Percentiles rank a stretch among this genome's conserved stretches.
phyloP scores from a whole-genome alignment of 1,140 invertebrate genomes.

The Anastrepha obliqua region DNA sequence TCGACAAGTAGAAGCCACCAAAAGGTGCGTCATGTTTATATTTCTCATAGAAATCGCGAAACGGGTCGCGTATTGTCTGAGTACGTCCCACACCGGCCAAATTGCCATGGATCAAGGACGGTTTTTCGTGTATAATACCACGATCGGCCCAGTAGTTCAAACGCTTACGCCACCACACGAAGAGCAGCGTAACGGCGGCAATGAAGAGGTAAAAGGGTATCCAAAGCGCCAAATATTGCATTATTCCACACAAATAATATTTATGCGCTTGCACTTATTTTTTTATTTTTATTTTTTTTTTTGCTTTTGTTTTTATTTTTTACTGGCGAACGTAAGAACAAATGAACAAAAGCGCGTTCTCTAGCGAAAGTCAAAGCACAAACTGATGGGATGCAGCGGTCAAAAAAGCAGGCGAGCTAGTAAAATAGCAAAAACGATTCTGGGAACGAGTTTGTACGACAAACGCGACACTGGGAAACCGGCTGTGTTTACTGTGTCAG shows the following conservation, averaged over 20 bases:
- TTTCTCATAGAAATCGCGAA: constrained; percentile 57
- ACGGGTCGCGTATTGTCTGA: constrained; percentile 58
- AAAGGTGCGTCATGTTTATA: constrained; percentile 62
- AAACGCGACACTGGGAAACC: background rate
- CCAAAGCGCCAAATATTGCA: constrained; percentile 4
- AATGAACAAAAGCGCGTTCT: background rate
- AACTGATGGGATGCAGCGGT: background rate
- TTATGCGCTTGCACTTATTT: no score
- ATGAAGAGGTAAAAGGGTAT: constrained; percentile 26
- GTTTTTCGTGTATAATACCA: constrained; percentile 71
- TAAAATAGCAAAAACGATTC: background rate
- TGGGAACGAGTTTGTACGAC: background rate
- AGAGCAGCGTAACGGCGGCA: background rate
- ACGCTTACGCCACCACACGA: constrained; percentile 34
- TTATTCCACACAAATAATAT: background rate
- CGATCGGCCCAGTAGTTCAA: constrained; percentile 71
- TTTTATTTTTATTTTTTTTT: background rate
- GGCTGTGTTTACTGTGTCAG: background rate
- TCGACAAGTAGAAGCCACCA: constrained; percentile 64
- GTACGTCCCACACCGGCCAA: constrained; percentile 60
- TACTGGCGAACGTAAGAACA: background rate
- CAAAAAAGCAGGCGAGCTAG: background rate
- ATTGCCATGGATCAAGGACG: constrained; percentile 70
- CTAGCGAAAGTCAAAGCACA: no score
- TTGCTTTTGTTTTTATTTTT: background rate